These are phyloP conservation scores for Plebejus anna DNA, from an alignment of 2,888 invertebrate genomes.

Conservation along the genomic window DNA sequence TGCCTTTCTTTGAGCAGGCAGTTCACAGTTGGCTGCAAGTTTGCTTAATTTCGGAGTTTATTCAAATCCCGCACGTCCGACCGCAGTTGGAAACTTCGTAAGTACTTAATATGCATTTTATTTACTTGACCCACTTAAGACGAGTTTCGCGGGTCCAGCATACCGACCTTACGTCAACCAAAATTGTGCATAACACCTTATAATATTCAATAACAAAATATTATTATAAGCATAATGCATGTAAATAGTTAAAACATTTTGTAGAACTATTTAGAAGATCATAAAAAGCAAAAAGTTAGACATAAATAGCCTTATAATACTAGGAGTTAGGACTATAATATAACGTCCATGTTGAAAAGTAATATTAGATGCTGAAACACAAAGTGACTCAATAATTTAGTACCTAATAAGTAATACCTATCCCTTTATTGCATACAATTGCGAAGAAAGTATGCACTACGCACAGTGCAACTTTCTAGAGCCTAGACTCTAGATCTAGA, in stretches of 20 bases:
- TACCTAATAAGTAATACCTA: background rate
- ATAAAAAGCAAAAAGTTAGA: too few relatives aligned
- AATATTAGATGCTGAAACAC: background rate
- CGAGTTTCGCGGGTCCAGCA: background rate
- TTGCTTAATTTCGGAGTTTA: background rate
- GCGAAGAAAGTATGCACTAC: background rate
- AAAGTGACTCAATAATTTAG: background rate
- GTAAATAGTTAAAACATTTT: too few relatives aligned
- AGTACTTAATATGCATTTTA: conserved; percentile 11
- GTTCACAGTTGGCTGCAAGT: background rate
- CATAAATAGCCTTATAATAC: too few relatives aligned
- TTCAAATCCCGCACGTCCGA: background rate
- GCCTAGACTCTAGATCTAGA: background rate
- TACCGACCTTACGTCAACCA: background rate
- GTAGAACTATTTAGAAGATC: too few relatives aligned
- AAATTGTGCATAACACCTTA: background rate
- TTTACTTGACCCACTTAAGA: conserved; percentile 11
- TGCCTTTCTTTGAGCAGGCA: background rate
- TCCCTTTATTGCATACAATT: background rate
- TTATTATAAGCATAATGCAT: too few relatives aligned
- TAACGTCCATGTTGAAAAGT: too few relatives aligned
- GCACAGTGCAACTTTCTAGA: background rate
- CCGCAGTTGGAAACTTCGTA: background rate
- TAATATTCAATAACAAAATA: background rate
- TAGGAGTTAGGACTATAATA: too few relatives aligned